Base-by-base conservation (phyloP, 2,888 invertebrate genomes). In the Aphidius colemani region DNA sequence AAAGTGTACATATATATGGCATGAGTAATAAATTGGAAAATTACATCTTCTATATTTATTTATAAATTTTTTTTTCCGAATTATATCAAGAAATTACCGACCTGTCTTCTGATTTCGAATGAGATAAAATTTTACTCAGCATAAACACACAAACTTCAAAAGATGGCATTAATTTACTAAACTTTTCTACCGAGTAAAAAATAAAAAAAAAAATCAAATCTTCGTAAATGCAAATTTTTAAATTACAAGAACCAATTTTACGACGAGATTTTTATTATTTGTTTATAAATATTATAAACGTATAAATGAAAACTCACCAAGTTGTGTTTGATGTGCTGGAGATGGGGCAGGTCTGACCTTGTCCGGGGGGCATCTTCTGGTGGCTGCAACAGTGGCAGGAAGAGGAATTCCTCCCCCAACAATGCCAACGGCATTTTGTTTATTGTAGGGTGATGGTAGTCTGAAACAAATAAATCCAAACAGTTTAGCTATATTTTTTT, bases 341-440 rank as follows among this genome's bases (percentile, higher is more conserved):
- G 89, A 87, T 9, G 91, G 91, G 71, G 91, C 85, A 9, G 92
- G 92, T 64, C 92, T 87, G 68, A 88, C 87, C 82, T 92, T 92
- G 84, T 92, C 92, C 71, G 91, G 91, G 61, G 91, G 91, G 72
- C 91, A 91, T 81, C 91, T 86, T 69, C 92, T 86, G 68, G 88
- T 88, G 59, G 91, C 91, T 74, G 90, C 86, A 69, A 91, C 91
- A 43, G 91, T 91, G 66, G 92, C 92, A 51, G 93, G 93, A 75
- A 92, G 81, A 63, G 93, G 93, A 76, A 93, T 93, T 76, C 91
- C 85, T 75, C 85, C 84, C 49, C 72, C 74, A 60, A 84, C 84
- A 62, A 78, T 73, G 71, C 83, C 83, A 50, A 74, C 86, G 76
- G 89, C 86, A 78, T 89, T 87, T 68, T 81, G 81, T 67, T 81